Percentiles rank a stretch among this genome's conserved stretches.
Evolutionary conservation across 2,888 invertebrate species (phyloP).

Genomic region (Yponomeuta cagnagella): DNA sequence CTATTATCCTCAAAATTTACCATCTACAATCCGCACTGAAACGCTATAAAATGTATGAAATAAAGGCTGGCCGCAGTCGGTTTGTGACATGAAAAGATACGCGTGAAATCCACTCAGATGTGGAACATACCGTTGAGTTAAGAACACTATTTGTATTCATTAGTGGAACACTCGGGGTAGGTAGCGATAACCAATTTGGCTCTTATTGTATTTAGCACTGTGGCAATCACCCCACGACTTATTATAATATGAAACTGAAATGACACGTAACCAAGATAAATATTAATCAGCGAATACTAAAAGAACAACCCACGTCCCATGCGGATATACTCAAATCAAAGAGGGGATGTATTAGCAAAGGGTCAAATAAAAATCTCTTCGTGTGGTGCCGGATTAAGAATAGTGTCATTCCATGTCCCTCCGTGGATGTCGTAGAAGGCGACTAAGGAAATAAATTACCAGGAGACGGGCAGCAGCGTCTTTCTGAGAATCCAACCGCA

Average conservation of each 20-base stretch:
- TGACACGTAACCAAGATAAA: neutral
- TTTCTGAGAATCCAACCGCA: too few relatives aligned
- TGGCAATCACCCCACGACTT: neutral
- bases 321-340: too few relatives aligned
- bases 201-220: neutral
- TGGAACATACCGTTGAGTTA: conserved; percentile 1
- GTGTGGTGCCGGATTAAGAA: too few relatives aligned
- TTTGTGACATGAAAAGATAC: neutral
- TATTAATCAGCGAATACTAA: too few relatives aligned
- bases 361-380: too few relatives aligned
- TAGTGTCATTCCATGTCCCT: too few relatives aligned
- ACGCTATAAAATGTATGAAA: neutral
- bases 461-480: too few relatives aligned
- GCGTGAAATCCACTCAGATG: neutral
- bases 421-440: too few relatives aligned
- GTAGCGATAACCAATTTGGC: neutral
- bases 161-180: neutral
- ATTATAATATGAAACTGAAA: neutral
- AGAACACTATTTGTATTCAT: neutral
- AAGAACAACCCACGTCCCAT: too few relatives aligned
- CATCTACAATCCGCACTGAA: neutral
- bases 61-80: neutral
- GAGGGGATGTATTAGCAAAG: too few relatives aligned
- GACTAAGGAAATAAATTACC: too few relatives aligned
- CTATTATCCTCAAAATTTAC: neutral